These are phyloP conservation scores for Camelus bactrianus DNA, from an alignment of 2,113 vertebrate species.

Conservation along the genomic window DNA sequence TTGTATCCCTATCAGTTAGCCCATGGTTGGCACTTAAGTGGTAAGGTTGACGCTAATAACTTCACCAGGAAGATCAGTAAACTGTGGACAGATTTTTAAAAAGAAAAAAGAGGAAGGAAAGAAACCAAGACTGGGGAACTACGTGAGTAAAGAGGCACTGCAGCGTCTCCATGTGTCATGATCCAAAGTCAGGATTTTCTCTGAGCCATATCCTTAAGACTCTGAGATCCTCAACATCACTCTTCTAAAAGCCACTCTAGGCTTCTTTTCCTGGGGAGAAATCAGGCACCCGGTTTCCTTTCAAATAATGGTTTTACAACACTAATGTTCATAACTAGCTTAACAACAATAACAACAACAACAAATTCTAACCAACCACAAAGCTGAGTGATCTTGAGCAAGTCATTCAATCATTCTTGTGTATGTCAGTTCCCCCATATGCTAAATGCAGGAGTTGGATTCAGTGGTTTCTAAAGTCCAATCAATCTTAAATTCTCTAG, in stretches of 20 bases:
- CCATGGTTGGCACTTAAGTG: constrained; percentile 24
- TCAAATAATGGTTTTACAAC: constrained; percentile 53
- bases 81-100: neutral
- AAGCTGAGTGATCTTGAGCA: neutral
- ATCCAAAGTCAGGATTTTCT: constrained; percentile 67
- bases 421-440: neutral
- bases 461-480: neutral
- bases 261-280: neutral
- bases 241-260: constrained; percentile 49
- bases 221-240: constrained; percentile 56
- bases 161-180: neutral
- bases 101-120: neutral
- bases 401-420: neutral
- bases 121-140: constrained; percentile 40
- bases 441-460: neutral
- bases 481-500: constrained; percentile 34
- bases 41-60: constrained; percentile 13
- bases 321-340: constrained; percentile 4
- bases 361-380: constrained; percentile 11
- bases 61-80: constrained; percentile 44
- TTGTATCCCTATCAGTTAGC: neutral
- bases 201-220: constrained; percentile 59
- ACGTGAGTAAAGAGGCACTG: constrained; percentile 12
- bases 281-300: neutral
- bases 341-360: constrained; percentile 50